Evolutionary conservation across 2,113 vertebrate species (phyloP).

Genomic region (Vireo altiloquus): DNA sequence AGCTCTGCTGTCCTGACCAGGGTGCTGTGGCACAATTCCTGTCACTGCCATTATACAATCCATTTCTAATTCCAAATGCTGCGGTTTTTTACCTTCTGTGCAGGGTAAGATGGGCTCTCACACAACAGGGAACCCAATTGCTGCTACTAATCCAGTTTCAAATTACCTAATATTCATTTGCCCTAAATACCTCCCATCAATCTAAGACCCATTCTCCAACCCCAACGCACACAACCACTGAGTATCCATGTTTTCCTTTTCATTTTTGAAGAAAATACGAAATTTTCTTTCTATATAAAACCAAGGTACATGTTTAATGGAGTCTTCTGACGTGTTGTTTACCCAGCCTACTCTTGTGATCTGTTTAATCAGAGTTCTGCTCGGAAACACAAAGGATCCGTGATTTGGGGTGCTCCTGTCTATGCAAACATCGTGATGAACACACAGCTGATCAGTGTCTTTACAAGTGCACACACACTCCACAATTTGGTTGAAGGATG

Average conservation of each 20-base stretch:
- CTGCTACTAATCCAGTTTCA: slow-evolving; percentile 19
- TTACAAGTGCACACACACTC: not conserved
- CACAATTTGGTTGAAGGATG: slow-evolving; percentile 16
- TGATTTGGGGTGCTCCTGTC: slow-evolving; percentile 5
- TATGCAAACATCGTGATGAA: not conserved
- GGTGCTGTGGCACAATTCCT: not conserved
- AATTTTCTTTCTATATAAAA: not conserved
- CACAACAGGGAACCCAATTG: slow-evolving; percentile 16
- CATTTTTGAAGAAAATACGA: not conserved
- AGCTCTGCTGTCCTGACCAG: not conserved
- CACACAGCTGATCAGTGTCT: slow-evolving; percentile 17
- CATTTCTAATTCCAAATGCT: not conserved
- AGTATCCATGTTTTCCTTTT: not conserved
- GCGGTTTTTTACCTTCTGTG: not conserved
- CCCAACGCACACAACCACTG: not conserved
- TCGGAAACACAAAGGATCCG: not conserved
- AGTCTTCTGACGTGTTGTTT: not conserved
- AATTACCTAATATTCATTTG: slow-evolving; percentile 28
- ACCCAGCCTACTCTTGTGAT: not conserved
- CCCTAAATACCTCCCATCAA: slow-evolving; percentile 1
- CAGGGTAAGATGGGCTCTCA: slow-evolving; percentile 11
- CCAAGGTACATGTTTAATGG: not conserved
- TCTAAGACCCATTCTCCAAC: not conserved
- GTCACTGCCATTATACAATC: not conserved
- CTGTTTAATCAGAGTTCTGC: slow-evolving; percentile 29